Conservation (phyloP, 2,888 invertebrate species). For the Pollenia labialis region DNA sequence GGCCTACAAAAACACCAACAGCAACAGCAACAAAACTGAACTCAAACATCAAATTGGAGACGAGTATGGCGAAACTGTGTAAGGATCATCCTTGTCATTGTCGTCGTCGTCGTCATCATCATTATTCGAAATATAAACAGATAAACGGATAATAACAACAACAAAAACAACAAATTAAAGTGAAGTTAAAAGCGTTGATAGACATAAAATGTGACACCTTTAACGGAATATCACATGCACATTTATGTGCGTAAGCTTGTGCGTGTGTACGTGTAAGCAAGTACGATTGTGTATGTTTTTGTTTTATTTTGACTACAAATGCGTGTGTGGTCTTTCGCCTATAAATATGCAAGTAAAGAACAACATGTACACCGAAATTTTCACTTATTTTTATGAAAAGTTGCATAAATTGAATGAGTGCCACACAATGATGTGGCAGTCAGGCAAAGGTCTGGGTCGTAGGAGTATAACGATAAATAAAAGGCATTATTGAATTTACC, state of each 20-base stretch:
- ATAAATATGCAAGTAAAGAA: conserved; percentile 67
- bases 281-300: not conserved
- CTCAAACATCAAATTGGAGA: conserved; percentile 47
- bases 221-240: conserved; percentile 51
- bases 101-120: conserved; percentile 8
- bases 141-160: conserved; percentile 46
- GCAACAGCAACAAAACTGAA: conserved; percentile 19
- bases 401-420: conserved; percentile 34
- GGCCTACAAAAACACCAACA: conserved; percentile 19
- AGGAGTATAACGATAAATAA: not conserved
- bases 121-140: not conserved
- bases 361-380: not conserved
- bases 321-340: conserved; percentile 60
- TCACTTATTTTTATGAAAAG: conserved; percentile 4
- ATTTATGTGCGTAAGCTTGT: not conserved
- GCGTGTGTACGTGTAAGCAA: not conserved
- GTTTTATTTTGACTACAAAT: not conserved
- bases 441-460: not conserved
- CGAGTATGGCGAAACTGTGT: conserved; percentile 44
- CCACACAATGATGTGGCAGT: not conserved
- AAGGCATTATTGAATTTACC: conserved; percentile 32
- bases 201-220: conserved; percentile 68
- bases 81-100: conserved; percentile 57
- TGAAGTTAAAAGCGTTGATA: conserved; percentile 66
- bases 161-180: conserved; percentile 61